Evolutionary conservation across 2,888 invertebrate species (phyloP), one percentile per base, ranked within the genome.

Genomic region (Hypolimnas misippus): DNA sequence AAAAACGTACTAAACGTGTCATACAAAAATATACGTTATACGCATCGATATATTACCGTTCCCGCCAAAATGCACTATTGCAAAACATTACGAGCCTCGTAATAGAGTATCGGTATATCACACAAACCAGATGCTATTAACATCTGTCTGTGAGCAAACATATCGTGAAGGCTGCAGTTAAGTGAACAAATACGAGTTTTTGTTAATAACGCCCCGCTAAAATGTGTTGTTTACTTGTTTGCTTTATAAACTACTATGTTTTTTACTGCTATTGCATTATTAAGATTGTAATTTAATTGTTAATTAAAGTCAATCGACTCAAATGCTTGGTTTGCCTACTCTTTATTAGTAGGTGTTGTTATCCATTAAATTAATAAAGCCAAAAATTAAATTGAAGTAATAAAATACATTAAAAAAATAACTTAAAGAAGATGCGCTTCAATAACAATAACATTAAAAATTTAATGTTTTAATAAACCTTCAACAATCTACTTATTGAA

Each of bases 91-190:
- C 56, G 38, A 65, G 35, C 14, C 38, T 68, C 57, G 61, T 64
- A 63, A 70, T 68, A 63, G 58, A 25, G 69, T 70, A 64, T 63
- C 61, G 67, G 73, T 69, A 72, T 65, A 71, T 67, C 73, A 83
- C 76, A 79, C 73, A 75, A 77, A 81, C 74, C 84, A 85, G 82
- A 85, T 82, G 77, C 76, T 76, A 71, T 72, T 75, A 77, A 75
- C 71, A 57, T 50, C 17, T 61, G 61, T 57, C 25, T 51, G 53
- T 46, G 33, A 49, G 29, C 53, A 40, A 42, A 56, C 51, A 51
- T 40, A 49, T 49, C 29, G 25, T 21, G n/a, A 14, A 46, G 12
- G 42, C 52, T 44, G 21, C n/a, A 8, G 12, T 14, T 31, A 58
- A 31, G 31, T 16, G 6, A 16, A 14, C 25, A 52, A 52, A 16